phyloP scores from a whole-genome alignment of 2,888 invertebrate genomes.

The Yponomeuta sedellus region DNA sequence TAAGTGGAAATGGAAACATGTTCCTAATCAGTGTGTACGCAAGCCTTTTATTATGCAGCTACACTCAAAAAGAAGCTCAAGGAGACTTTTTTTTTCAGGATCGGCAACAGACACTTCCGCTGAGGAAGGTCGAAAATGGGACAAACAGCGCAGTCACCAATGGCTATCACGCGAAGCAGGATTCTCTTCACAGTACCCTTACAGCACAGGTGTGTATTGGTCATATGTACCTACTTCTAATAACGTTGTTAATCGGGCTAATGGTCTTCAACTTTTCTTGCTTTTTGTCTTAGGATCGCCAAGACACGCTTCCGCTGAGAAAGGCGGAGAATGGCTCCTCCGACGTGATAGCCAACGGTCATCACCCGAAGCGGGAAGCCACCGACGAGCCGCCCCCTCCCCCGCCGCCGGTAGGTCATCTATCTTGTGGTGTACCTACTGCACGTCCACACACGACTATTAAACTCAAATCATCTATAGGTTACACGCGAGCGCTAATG shows the following conservation, averaged over 20 bases:
- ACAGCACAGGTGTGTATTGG: constrained; percentile 19
- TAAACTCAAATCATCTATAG: constrained; percentile 13
- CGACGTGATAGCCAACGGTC: constrained; percentile 27
- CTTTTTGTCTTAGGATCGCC: constrained; percentile 52
- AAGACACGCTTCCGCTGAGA: constrained; percentile 49
- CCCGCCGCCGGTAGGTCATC: constrained; percentile 76
- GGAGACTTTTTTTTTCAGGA: constrained; percentile 36
- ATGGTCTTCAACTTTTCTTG: background rate
- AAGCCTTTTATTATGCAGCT: no score
- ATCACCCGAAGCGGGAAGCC: constrained; percentile 34
- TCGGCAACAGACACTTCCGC: constrained; percentile 53
- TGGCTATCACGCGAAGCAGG: constrained; percentile 13
- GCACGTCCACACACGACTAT: constrained; percentile 4
- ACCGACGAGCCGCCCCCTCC: constrained; percentile 75
- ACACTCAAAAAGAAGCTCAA: background rate
- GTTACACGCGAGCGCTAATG: constrained; percentile 4
- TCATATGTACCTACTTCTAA: background rate
- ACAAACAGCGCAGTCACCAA: constrained; percentile 25
- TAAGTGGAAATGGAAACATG: background rate
- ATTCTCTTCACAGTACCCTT: background rate
- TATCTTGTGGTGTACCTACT: background rate
- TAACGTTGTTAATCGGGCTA: constrained; percentile 16
- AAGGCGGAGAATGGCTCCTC: constrained; percentile 34
- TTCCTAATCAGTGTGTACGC: background rate
- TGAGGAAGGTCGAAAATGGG: constrained; percentile 39